Conservation (phyloP, 1,140 invertebrate species). For the Brachionus manjavacas region DNA sequence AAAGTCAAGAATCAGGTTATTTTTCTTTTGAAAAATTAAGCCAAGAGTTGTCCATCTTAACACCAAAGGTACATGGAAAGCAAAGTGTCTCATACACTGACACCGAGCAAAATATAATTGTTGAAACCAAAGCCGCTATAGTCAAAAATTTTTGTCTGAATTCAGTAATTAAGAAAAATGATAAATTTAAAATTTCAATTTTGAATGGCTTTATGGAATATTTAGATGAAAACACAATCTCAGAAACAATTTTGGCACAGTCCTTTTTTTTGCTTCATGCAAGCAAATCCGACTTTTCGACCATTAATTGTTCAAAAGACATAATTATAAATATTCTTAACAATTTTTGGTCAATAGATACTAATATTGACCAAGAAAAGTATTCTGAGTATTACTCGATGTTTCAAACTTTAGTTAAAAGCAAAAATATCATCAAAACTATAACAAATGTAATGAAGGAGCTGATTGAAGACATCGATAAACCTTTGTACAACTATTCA, state of each 20-base stretch:
- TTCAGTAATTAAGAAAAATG: neutral
- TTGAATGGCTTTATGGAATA: neutral
- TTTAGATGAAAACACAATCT: neutral
- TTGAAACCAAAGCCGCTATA: neutral
- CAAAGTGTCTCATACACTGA: neutral
- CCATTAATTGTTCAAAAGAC: neutral
- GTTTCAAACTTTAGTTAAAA: neutral
- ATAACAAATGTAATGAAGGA: neutral
- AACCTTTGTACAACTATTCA: neutral
- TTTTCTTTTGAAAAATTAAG: neutral
- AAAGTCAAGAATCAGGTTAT: neutral
- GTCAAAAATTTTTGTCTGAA: neutral
- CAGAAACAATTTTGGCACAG: neutral
- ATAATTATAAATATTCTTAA: neutral
- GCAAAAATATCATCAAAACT: neutral
- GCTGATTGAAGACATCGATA: neutral
- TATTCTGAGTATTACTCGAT: neutral
- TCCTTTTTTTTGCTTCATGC: conserved; percentile 18
- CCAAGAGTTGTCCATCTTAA: neutral
- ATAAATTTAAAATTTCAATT: neutral
- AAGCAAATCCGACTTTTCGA: neutral
- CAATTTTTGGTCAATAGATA: neutral
- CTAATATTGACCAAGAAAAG: neutral
- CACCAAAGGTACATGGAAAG: neutral
- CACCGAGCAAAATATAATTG: neutral